Evolutionary conservation across 2,888 invertebrate species (phyloP).

Genomic region (Criorhina ranunculi): DNA sequence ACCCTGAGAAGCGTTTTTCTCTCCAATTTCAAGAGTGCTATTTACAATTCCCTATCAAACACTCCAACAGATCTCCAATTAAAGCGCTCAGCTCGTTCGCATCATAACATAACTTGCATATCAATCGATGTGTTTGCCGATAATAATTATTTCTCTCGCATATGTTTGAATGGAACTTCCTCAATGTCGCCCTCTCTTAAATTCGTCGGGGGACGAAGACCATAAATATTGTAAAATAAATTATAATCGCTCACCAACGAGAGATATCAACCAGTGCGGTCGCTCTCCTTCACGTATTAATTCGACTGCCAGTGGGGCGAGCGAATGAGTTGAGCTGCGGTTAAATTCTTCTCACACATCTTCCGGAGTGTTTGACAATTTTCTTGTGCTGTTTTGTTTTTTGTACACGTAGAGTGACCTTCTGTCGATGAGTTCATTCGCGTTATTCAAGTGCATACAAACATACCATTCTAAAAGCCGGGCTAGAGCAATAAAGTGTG

Average conservation of each 20-base stretch:
- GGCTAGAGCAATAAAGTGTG: conserved; percentile 19
- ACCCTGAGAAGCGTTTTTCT: conserved; percentile 32
- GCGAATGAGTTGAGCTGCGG: neutral
- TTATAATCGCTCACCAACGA: conserved; percentile 21
- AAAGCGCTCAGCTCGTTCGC: conserved; percentile 11
- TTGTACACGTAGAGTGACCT: neutral
- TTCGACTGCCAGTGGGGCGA: neutral
- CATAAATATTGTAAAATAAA: conserved; percentile 20
- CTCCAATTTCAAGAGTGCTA: conserved; percentile 9
- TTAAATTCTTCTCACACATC: conserved; percentile 8
- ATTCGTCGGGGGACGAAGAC: neutral
- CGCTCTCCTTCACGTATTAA: conserved; percentile 30
- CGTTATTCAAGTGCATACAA: conserved; percentile 37
- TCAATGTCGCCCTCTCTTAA: conserved; percentile 8
- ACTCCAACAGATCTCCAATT: conserved; percentile 29
- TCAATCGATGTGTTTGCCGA: conserved; percentile 25
- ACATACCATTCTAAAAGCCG: neutral
- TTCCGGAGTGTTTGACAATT: conserved; percentile 13
- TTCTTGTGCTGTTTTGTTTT: conserved; percentile 30
- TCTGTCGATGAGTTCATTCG: conserved; percentile 57
- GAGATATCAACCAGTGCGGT: conserved; percentile 14
- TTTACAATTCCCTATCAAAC: conserved; percentile 16
- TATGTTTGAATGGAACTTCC: neutral
- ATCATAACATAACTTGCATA: conserved; percentile 34
- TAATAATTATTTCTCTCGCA: conserved; percentile 28